phyloP scores from a whole-genome alignment of 35 echinoderm and acorn worm genomes.

The Strongylocentrotus purpuratus region DNA sequence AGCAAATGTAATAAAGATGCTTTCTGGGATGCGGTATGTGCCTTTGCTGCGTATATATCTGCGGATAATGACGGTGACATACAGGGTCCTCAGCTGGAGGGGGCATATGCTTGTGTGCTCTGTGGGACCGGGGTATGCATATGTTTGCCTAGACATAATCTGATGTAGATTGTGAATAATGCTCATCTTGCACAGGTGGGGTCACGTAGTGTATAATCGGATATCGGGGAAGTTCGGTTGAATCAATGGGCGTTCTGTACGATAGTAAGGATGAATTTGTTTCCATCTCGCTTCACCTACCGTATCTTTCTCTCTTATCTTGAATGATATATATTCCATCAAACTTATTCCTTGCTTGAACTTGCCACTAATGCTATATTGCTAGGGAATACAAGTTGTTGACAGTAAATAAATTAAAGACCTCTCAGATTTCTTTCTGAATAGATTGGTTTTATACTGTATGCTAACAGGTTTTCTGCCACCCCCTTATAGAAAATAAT shows the following conservation, averaged over 20 bases:
- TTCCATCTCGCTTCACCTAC: background rate
- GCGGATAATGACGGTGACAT: background rate
- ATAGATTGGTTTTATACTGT: no score
- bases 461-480: no score
- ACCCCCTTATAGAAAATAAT: no score
- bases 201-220: background rate
- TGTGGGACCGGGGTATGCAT: background rate
- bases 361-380: background rate
- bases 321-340: no score
- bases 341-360: background rate
- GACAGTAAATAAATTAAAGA: background rate
- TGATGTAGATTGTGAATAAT: background rate
- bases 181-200: background rate
- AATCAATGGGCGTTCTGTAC: background rate
- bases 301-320: no score
- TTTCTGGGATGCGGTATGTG: background rate
- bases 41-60: background rate
- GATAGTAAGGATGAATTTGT: background rate
- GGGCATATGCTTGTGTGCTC: background rate
- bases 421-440: background rate
- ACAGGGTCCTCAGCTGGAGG: background rate
- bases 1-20: background rate
- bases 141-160: background rate
- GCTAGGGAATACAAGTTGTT: background rate
- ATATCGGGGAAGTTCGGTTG: background rate